Base-by-base conservation (phyloP, 2,888 invertebrate genomes). In the Chymomyza fuscimana region DNA sequence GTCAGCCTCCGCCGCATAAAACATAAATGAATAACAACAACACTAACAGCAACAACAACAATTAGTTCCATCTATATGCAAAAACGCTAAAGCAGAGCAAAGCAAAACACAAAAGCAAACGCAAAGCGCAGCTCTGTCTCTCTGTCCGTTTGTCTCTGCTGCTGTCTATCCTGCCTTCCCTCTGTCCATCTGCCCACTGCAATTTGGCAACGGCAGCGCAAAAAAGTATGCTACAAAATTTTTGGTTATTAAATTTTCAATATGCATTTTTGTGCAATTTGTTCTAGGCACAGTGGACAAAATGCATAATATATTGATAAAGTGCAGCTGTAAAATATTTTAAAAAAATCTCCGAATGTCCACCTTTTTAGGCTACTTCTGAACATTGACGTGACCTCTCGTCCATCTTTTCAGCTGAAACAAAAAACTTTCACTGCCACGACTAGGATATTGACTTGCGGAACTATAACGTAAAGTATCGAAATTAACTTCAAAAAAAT, bases 181-280 rank as follows among this genome's bases (percentile, higher is more conserved):
- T 54, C 54, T 54, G 19, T 54, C 54, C 9, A 15, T 16, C 19
- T 19, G 19, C 16, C 4, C 16, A 54, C 10, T 25, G 25, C 58
- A 58, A 25, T 58, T 58, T 58, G 58, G 32, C 58, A 29, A 29
- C 58, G 22, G 54, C 54, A 58, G 22, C 59, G 51, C 59, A 54
- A 54, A 54, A 54, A 54, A 19, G 58, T 68, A 65, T 69, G 56
- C 65, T 72, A 74, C 70, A 81, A 81, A 69, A 76, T 81, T 83
- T 81, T 82, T 72, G 82, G 86, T 86, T 86, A 86, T 84, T 86
- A 84, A 84, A 84, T 84, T 84, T 84, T 86, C 86, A 84, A 85
- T 82, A 78, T 81, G 79, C 74, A 85, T 85, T 82, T 81, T 80
- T 72, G 70, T 72, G 73, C 65, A 52, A 9, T 32, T 32, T 32